Evolutionary conservation across 2,797 vertebrate genomes (phyloP), one percentile per base, ranked within the genome.

Genomic region (Antrozous pallidus): DNA sequence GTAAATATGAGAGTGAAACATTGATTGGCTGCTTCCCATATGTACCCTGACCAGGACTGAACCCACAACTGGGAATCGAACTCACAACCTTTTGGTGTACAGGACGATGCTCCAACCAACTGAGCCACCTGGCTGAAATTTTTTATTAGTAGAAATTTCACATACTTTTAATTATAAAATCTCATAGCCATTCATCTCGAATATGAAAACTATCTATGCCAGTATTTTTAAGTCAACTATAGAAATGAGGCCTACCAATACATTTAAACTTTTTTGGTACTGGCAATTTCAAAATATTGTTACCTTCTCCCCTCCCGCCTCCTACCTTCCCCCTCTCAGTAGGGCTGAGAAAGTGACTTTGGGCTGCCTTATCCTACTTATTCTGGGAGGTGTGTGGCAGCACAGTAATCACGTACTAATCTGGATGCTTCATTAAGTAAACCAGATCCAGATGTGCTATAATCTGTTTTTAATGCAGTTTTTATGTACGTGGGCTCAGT

Each of bases 161-260:
- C 20, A 8, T 81, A 70, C 42, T 79, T 93, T 94, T 85, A 86
- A 78, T 70, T 56, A 47, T 51, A 78, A 75, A 75, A 33, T n/a
- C 67, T 95, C 36, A 87, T 42, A 83, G 14, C 51, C 38, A 8
- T 89, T 54, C n/a, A 28, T 88, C 38, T 92, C 94, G 56, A 96
- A 93, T 61, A 78, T 71, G 69, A 92, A 97, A 85, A 14, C 31
- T 12, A 38, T 56, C 38, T 26, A 9, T 87, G 33, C 12, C 85
- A 75, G 47, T 91, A 61, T 85, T 93, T 94, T 92, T 45, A 83
- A 93, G 36, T 86, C 42, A 92, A 49, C 42, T n/a, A 8, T 33
- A 69, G 84, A 93, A 82, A 71, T 69, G 8, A 80, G 40, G n/a
- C 82, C 84, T 88, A n/a, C 40, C 36, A 63, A 8, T 17, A 38